Conservation (phyloP, 2,113 vertebrate species). For the Phylloscopus whistleri region DNA sequence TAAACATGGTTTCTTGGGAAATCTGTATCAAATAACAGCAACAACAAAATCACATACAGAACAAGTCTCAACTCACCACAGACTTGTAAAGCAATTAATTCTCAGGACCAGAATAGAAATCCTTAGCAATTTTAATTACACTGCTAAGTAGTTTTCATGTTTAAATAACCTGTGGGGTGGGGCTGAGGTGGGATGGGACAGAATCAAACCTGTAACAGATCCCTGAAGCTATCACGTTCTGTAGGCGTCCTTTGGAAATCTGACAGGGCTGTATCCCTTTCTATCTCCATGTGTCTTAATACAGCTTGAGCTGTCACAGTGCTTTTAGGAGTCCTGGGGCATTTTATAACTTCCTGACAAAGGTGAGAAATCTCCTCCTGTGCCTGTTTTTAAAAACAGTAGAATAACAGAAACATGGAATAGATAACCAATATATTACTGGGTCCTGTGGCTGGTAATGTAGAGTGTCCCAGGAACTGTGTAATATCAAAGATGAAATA, state of each 20-base stretch:
- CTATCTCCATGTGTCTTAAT: constrained; percentile 71
- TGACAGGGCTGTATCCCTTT: constrained; percentile 74
- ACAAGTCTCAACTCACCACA: not conserved
- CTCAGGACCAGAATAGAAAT: not conserved
- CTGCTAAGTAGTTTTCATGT: not conserved
- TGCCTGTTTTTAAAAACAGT: constrained; percentile 65
- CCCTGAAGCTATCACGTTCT: constrained; percentile 77
- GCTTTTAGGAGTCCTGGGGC: constrained; percentile 63
- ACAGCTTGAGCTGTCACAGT: constrained; percentile 68
- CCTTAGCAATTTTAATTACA: not conserved
- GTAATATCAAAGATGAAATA: not conserved
- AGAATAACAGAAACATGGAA: not conserved
- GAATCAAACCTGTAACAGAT: constrained; percentile 74
- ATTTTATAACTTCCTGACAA: constrained; percentile 71
- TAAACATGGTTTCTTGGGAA: constrained; percentile 78
- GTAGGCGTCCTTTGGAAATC: constrained; percentile 77
- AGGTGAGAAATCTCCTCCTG: constrained; percentile 77
- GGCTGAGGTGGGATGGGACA: not conserved
- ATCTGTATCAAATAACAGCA: constrained; percentile 71
- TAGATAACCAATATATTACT: not conserved
- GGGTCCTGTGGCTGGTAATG: not conserved
- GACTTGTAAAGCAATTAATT: not conserved
- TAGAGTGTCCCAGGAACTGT: not conserved
- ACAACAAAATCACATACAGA: not conserved
- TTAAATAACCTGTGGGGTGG: not conserved